Percentiles rank a stretch among this genome's conserved stretches.
These are phyloP conservation scores for Corythornis vintsioides DNA, from an alignment of 2,113 vertebrate species.

Conservation along the genomic window DNA sequence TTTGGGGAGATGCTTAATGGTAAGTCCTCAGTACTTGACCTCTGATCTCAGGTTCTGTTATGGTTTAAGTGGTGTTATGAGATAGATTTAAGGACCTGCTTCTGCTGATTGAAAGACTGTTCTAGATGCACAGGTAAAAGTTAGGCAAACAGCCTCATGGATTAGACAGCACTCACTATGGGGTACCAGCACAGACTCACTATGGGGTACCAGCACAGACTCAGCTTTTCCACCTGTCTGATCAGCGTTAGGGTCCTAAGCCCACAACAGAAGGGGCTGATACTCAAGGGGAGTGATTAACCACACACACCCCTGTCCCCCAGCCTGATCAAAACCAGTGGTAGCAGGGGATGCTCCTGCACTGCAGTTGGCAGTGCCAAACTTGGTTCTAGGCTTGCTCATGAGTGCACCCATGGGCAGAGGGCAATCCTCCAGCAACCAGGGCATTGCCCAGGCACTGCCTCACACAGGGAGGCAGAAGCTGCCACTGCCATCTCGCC, in stretches of 20 bases:
- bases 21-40: not conserved
- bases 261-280: not conserved
- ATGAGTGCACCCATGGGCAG: not conserved
- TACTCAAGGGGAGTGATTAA: not conserved
- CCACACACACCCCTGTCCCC: too few relatives aligned
- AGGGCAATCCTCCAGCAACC: not conserved
- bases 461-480: not conserved
- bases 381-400: rapidly evolving
- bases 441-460: not conserved
- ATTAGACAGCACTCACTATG: not conserved
- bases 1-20: not conserved
- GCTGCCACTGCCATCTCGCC: not conserved
- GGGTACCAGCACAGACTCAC: not conserved
- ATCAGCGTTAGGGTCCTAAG: not conserved
- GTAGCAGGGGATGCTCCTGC: not conserved
- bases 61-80: not conserved
- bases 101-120: not conserved
- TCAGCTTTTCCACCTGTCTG: not conserved
- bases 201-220: not conserved
- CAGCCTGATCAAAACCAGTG: not conserved
- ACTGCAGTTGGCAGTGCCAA: not conserved
- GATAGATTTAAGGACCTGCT: not conserved
- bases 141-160: not conserved
- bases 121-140: not conserved
- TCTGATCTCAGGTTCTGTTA: not conserved